phyloP scores from a whole-genome alignment of 2,113 vertebrate species.

The Progne subis region DNA sequence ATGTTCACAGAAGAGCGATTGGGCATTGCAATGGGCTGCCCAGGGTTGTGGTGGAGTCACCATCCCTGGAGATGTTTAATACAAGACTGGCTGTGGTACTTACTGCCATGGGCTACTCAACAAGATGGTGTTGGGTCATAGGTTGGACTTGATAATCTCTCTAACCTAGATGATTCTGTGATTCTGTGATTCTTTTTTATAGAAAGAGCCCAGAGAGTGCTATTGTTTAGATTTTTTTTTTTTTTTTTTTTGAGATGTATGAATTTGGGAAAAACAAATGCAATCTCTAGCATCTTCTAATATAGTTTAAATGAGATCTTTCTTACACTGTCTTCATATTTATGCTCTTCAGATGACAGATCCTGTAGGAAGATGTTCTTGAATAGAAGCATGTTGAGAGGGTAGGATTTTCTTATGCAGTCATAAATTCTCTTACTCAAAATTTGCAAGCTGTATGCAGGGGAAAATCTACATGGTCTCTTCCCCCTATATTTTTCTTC shows the following conservation, averaged over 20 bases:
- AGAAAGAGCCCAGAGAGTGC: not conserved
- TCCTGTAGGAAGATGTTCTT: not conserved
- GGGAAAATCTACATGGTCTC: not conserved
- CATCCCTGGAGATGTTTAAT: no score
- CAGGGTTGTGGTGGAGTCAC: not conserved
- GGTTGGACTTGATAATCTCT: not conserved
- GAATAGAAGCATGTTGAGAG: not conserved
- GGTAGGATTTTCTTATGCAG: not conserved
- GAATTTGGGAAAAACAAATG: not conserved
- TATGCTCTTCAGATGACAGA: not conserved
- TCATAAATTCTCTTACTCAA: not conserved
- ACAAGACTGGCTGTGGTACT: accelerated
- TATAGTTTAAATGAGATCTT: not conserved
- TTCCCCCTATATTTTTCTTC: not conserved
- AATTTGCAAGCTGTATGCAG: not conserved
- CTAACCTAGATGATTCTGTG: not conserved
- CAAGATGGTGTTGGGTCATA: not conserved
- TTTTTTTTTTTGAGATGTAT: not conserved
- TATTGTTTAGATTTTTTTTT: not conserved
- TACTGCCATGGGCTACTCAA: accelerated
- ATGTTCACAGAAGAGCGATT: not conserved
- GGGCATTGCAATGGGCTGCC: not conserved
- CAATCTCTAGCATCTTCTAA: not conserved
- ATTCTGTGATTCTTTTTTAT: not conserved
- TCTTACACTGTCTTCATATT: not conserved